Evolutionary conservation across 2,797 vertebrate genomes (phyloP), one percentile per base, ranked within the genome.

Genomic region (Hemibagrus guttatus): DNA sequence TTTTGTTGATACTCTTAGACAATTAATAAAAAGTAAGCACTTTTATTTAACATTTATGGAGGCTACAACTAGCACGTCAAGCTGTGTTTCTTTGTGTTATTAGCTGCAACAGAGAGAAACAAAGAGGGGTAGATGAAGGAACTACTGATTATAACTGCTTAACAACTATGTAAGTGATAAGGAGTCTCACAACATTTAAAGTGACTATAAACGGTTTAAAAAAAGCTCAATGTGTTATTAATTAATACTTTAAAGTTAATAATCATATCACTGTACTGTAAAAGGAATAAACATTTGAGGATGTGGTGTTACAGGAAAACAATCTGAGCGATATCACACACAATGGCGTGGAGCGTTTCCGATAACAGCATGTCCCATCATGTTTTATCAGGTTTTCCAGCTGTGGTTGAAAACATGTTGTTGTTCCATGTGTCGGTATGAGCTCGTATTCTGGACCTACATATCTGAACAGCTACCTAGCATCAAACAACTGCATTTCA

Each of bases 371-470:
- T 35, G 64, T 19, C 46, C 81, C 42, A 31, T 54, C 81, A 54
- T 54, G 63, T 35, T 69, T 69, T 69, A 56, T 83, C 81, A 83
- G 49, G 49, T 83, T 79, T 79, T 61, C 75, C 54, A 84, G 49
- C 54, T 83, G 61, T 31, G 71, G 81, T 31, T 71, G 42, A 87
- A 68, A 83, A 76, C 81, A 87, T 64, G 46, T 83, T 66, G 79
- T 26, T 58, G 49, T 49, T 78, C 54, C 12, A 26, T 69, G 31
- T 39, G 23, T 1, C 26, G 8, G 63, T 21, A 35, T 59, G 13
- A 69, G 31, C 19, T 61, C n/a, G 2, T 6, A 14, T 49, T 61
- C 46, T 14, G 21, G 5, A 17, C 42, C 58, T n/a, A 28, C 17
- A 26, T 46, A 46, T 5, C 46, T 46, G 28, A 35, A 76, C 17